Conservation (phyloP, 2,797 vertebrate species). For the Pelobates cultripes region DNA sequence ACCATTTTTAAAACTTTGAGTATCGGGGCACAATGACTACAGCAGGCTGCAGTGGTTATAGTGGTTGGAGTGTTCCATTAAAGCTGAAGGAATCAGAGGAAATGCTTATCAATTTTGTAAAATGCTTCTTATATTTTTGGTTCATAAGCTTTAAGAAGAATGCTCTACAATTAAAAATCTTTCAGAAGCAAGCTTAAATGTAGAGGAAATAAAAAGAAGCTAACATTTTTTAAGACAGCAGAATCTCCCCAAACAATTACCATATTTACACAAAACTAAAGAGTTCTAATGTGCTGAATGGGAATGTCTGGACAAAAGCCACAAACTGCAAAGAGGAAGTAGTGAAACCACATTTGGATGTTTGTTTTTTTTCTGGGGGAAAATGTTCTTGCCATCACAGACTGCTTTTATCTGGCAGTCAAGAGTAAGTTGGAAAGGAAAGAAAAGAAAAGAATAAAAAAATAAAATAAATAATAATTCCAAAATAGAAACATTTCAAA, state of each 20-base stretch:
- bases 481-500: not conserved
- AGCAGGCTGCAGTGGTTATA: too few species aligned
- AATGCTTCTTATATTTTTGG: too few species aligned
- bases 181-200: not conserved
- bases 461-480: too few species aligned
- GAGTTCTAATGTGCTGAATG: conserved; percentile 19
- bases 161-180: not conserved
- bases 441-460: too few species aligned
- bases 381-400: conserved; percentile 3
- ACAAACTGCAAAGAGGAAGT: conserved; percentile 25
- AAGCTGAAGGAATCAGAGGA: too few species aligned
- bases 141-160: too few species aligned
- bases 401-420: not conserved
- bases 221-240: too few species aligned
- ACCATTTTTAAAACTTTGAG: too few species aligned
- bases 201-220: not conserved
- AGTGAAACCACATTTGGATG: conserved; percentile 16
- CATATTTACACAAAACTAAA: conserved; percentile 28
- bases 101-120: too few species aligned
- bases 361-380: not conserved
- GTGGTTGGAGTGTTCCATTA: too few species aligned
- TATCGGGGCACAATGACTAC: too few species aligned
- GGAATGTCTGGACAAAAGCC: conserved; percentile 15
- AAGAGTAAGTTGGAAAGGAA: not conserved
- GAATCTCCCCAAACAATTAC: conserved; percentile 9